Percentiles rank a stretch among this genome's conserved stretches.
phyloP scores from a whole-genome alignment of 2,888 invertebrate genomes.

The Lepidochitona cinerea region DNA sequence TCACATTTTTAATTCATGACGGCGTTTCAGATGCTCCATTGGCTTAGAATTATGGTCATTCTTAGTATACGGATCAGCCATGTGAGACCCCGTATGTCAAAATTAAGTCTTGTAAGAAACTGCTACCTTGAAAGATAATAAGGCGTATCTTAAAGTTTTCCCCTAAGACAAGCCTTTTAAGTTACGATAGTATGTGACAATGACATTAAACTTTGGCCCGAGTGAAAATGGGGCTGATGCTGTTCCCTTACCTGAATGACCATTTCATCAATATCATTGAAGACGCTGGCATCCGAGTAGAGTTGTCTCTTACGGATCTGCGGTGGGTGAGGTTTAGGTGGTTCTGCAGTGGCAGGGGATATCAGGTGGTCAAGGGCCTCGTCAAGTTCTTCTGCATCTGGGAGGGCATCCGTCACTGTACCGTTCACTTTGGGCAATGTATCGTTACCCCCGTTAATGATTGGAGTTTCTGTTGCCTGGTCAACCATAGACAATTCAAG shows the following conservation, averaged over 20 bases:
- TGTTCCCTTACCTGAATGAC: constrained; percentile 66
- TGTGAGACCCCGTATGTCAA: too few relatives aligned
- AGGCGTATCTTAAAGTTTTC: too few relatives aligned
- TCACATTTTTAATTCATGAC: too few relatives aligned
- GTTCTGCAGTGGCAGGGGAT: constrained; percentile 42
- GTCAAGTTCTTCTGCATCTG: constrained; percentile 29
- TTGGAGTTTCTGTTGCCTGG: background rate
- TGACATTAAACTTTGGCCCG: too few relatives aligned
- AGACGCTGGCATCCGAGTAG: constrained; percentile 61
- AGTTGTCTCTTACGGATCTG: constrained; percentile 63
- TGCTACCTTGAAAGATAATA: too few relatives aligned
- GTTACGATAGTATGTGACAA: too few relatives aligned
- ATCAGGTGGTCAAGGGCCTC: constrained; percentile 63
- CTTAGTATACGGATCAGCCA: too few relatives aligned
- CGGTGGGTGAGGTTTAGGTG: constrained; percentile 60
- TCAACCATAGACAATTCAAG: background rate
- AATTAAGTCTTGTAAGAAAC: too few relatives aligned
- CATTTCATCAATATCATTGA: constrained; percentile 66
- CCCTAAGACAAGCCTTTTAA: too few relatives aligned
- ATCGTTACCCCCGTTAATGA: background rate
- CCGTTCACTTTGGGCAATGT: background rate
- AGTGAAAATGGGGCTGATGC: too few relatives aligned
- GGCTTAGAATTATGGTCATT: too few relatives aligned
- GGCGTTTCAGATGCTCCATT: too few relatives aligned
- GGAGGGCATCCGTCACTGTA: background rate